Conservation (phyloP, 1,140 invertebrate genomes). For the Riptortus pedestris region DNA sequence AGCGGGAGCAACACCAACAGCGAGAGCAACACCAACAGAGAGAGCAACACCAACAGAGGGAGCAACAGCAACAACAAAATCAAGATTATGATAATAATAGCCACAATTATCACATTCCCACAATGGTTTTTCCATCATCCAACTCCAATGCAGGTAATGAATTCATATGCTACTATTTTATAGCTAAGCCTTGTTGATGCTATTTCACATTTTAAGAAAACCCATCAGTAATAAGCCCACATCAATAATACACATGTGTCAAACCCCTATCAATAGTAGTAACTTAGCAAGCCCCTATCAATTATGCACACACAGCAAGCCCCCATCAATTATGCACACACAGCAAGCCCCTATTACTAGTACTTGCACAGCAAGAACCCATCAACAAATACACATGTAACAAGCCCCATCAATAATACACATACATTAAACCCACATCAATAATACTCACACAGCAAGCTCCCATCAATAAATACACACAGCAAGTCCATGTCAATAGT, state of each 20-base stretch:
- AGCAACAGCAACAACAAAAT: background rate
- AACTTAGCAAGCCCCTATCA: background rate
- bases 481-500: no score
- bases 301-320: background rate
- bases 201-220: background rate
- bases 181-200: background rate
- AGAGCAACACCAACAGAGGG: background rate
- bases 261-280: background rate
- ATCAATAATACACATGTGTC: background rate
- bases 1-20: background rate
- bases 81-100: background rate
- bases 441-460: no score
- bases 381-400: background rate
- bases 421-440: no score
- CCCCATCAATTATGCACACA: background rate
- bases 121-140: conserved; percentile 13
- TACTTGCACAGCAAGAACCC: background rate
- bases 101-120: background rate
- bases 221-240: background rate
- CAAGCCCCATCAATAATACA: no score
- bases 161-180: background rate
- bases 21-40: background rate
- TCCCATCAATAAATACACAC: no score
- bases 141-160: conserved; percentile 1
- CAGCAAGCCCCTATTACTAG: background rate